A percentile compares a stretch with the other conserved stretches of the same genome.
phyloP scores from a whole-genome alignment of 2,113 vertebrate genomes.

The Myotis lucifugus region DNA sequence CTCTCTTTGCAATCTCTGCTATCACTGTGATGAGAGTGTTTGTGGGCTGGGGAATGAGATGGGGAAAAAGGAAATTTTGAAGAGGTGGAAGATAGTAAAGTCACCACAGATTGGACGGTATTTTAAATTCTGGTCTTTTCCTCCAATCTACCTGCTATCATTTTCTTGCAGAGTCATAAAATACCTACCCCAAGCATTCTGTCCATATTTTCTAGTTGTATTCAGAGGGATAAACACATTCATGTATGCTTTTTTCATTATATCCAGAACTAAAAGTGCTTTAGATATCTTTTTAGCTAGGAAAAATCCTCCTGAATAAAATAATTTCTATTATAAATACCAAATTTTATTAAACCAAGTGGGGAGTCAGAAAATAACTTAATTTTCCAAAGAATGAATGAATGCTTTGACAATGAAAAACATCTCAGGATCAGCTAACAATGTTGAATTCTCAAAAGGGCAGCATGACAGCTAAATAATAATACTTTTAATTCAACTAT shows the following conservation, averaged over 20 bases:
- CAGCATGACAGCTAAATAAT: background rate
- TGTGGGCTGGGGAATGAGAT: background rate
- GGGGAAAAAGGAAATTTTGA: background rate
- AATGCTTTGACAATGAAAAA: background rate
- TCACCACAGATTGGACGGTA: background rate
- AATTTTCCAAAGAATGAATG: conserved; percentile 6
- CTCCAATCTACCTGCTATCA: background rate
- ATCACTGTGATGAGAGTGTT: background rate
- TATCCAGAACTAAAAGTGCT: background rate
- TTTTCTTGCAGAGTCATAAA: background rate
- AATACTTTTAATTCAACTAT: conserved; percentile 32
- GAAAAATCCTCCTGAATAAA: conserved; percentile 33
- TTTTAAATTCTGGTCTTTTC: conserved; percentile 26
- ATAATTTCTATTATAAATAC: conserved; percentile 17
- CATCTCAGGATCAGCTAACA: background rate
- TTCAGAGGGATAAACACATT: background rate
- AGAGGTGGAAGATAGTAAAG: background rate
- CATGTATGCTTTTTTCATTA: background rate
- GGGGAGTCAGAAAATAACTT: background rate
- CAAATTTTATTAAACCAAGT: background rate
- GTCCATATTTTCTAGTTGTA: background rate
- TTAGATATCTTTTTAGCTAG: conserved; percentile 6
- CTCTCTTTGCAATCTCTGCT: background rate
- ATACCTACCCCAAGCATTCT: background rate
- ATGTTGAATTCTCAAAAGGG: conserved; percentile 30